Conservation (phyloP, 1,140 invertebrate genomes). For the Uloborus diversus region DNA sequence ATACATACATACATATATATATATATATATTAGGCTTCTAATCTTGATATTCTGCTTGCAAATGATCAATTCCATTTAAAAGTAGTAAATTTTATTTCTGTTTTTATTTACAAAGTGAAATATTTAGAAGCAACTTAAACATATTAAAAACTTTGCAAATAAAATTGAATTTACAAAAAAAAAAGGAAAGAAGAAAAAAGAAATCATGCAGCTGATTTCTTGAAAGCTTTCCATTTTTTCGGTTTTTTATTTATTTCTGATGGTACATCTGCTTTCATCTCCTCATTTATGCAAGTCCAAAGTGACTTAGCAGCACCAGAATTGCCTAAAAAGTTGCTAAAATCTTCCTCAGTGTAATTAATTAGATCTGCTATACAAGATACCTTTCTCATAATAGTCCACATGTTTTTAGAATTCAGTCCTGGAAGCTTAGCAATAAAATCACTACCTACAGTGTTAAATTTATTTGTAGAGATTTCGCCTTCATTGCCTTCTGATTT, state of each 20-base stretch:
- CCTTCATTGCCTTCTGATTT: slow-evolving; percentile 62
- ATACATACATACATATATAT: too few relatives aligned
- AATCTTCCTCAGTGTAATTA: slow-evolving; percentile 68
- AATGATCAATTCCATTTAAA: too few relatives aligned
- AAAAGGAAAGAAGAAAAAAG: too few relatives aligned
- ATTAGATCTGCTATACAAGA: slow-evolving; percentile 73
- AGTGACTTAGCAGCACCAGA: slow-evolving; percentile 64
- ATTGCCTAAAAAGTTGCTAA: slow-evolving; percentile 74
- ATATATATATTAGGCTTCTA: too few relatives aligned
- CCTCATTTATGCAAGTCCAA: slow-evolving; percentile 65
- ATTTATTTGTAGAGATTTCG: slow-evolving; percentile 71
- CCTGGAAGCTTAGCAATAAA: slow-evolving; percentile 91
- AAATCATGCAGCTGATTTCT: too few relatives aligned
- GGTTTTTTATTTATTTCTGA: neutral
- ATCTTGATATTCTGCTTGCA: too few relatives aligned
- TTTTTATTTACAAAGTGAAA: neutral
- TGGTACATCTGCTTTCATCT: slow-evolving; percentile 18
- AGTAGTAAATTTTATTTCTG: too few relatives aligned
- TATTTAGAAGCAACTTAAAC: neutral
- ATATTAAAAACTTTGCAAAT: neutral
- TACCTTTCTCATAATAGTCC: slow-evolving; percentile 78
- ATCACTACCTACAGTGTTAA: slow-evolving; percentile 78
- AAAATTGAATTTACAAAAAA: neutral
- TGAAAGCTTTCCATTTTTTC: slow-evolving; percentile 43
- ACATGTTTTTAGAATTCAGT: slow-evolving; percentile 86